Conservation (phyloP, 2,797 vertebrate genomes). For the Sphenopsis melanotis region DNA sequence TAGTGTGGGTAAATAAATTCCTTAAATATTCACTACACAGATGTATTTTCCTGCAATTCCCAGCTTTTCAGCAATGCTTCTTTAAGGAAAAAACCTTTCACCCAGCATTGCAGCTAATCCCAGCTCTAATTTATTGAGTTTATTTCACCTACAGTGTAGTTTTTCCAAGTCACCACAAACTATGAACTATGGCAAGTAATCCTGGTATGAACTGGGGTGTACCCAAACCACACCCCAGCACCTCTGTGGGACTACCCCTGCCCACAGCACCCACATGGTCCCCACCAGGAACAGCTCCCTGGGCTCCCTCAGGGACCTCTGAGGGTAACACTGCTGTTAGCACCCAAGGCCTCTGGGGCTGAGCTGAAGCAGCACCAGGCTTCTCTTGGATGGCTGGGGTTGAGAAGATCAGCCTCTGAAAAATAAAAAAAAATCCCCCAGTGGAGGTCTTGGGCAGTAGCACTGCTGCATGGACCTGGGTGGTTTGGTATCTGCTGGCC, state of each 20-base stretch:
- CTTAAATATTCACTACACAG: background rate
- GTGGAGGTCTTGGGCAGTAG: background rate
- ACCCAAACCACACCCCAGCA: background rate
- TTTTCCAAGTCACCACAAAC: background rate
- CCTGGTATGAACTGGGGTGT: background rate
- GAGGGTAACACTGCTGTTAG: background rate
- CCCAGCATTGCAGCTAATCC: background rate
- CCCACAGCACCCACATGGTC: background rate
- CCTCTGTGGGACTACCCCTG: background rate
- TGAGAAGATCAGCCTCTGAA: background rate
- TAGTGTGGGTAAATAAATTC: accelerated
- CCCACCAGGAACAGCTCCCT: background rate
- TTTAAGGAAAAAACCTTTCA: background rate
- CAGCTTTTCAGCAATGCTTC: background rate
- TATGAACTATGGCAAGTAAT: background rate
- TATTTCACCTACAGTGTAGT: background rate
- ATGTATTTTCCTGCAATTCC: background rate
- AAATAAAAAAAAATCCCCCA: background rate
- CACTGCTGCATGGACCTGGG: no score
- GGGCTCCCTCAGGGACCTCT: background rate
- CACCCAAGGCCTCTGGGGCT: accelerated
- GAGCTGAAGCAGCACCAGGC: background rate
- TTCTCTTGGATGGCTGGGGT: background rate
- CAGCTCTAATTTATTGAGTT: background rate
- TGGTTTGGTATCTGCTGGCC: no score